These are phyloP conservation scores for silkworm (Bombyx mori) DNA, from an alignment of 1,140 invertebrate genomes.

Conservation along the genomic window ASM3026992v2 NC_085122.1:3324501-3325000, in stretches of 20 bases:
- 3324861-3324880: conserved; percentile 89
- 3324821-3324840: conserved; percentile 29
- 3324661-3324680: conserved; percentile 79
- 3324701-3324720: conserved; percentile 80
- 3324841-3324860: conserved; percentile 82
- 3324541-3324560: conserved; percentile 80
- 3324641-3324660: conserved; percentile 76
- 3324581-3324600: conserved; percentile 57
- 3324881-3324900: conserved; percentile 82
- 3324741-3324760: conserved; percentile 76
- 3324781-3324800: conserved; percentile 18
- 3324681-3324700: conserved; percentile 79
- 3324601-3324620: conserved; percentile 43
- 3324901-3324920: conserved; percentile 84
- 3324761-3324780: conserved; percentile 61
- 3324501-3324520: conserved; percentile 75
- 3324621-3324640: conserved; percentile 79
- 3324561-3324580: conserved; percentile 78
- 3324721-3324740: conserved; percentile 79
- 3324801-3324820: conserved; percentile 9
- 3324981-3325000: conserved; percentile 80
- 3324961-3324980: conserved; percentile 81
- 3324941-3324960: conserved; percentile 77
- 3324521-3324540: conserved; percentile 80
- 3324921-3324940: conserved; percentile 73